Evolutionary conservation across 2,888 invertebrate genomes (phyloP), one percentile per base, ranked within the genome.

Genomic region (Synanthedon tipuliformis): DNA sequence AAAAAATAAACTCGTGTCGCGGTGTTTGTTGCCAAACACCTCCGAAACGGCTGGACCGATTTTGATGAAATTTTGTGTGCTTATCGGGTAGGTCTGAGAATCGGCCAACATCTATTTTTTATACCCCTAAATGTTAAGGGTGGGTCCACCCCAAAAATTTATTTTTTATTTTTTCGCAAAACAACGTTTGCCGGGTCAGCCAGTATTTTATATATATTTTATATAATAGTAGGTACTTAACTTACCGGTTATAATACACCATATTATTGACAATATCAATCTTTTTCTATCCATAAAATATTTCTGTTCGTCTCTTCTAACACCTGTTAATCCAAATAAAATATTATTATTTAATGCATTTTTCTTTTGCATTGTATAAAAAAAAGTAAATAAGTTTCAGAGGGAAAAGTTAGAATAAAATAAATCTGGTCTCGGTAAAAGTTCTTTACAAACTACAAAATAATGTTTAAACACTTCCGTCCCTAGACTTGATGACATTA

Each of bases 401-500:
- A 45, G 3, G 13, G 15, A 13, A 45, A 45, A 13, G 45, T 45
- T 15, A 15, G 8, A 16, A 49, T 10, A 49, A 23, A 49, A 49
- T 49, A 13, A 48, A 27, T 48, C 45, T 52, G 34, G 5, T 16
- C 49, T 12, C 49, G 12, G 18, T 18, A 49, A 49, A 49, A 49
- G 49, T 49, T 52, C 40, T 23, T 34, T 34, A 45, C 27, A 52
- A 52, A 52, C 23, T 48, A 52, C 7, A 45, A 23, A 48, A 34
- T 12, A 18, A 16, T 4, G 23, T 51, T 16, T 49, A 51, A 49
- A 51, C n/a, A 50, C 41, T 52, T 50, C 15, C 18, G 48, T 41
- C 50, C 49, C 16, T 51, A 51, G 41, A 16, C 53, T 55, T 59
- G 56, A 59, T 59, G 57, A 48, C 51, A 53, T 55, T 56, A 53